Percentiles rank a stretch among this genome's conserved stretches.
phyloP scores from a whole-genome alignment of 2,797 vertebrate genomes.

The Lindbergichthys nudifrons region DNA sequence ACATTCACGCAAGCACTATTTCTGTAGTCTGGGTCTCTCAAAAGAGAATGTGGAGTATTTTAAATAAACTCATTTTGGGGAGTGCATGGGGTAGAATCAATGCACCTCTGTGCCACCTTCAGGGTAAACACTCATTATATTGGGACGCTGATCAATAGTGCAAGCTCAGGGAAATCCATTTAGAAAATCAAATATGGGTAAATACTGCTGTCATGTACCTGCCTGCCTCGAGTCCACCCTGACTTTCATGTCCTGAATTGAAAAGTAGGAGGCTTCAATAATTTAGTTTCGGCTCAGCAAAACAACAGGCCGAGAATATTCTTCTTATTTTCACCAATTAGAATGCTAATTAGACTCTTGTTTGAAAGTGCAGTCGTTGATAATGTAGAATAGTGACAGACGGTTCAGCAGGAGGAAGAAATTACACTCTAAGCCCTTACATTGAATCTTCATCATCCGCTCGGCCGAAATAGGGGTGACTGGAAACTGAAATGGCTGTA shows the following conservation, averaged over 20 bases:
- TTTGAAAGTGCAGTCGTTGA: conserved; percentile 4
- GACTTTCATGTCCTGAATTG: conserved; percentile 52
- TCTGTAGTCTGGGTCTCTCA: conserved; percentile 4
- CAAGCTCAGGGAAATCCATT: conserved; percentile 76
- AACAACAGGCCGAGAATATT: conserved; percentile 26
- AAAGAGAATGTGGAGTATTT: conserved; percentile 51
- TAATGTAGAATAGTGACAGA: conserved; percentile 5
- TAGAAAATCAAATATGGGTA: conserved; percentile 82
- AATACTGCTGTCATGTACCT: conserved; percentile 79
- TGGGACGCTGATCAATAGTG: conserved; percentile 78
- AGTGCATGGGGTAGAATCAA: conserved; percentile 71
- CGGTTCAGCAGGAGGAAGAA: conserved; percentile 19
- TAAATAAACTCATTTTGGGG: conserved; percentile 63
- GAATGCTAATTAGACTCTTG: conserved; percentile 21
- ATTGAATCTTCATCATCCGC: conserved; percentile 89
- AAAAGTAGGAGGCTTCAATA: conserved; percentile 51
- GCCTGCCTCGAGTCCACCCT: conserved; percentile 45
- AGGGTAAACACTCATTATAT: conserved; percentile 80
- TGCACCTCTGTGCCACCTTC: conserved; percentile 81
- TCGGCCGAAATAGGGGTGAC: conserved; percentile 93
- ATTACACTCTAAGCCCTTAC: conserved; percentile 84
- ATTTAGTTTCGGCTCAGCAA: conserved; percentile 43
- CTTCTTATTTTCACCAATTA: conserved; percentile 40
- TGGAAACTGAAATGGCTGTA: conserved; percentile 92
- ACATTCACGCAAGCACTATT: neutral